Evolutionary conservation across 2,797 vertebrate species (phyloP), one percentile per base, ranked within the genome.

Genomic region (Acrocephalus scirpaceus): DNA sequence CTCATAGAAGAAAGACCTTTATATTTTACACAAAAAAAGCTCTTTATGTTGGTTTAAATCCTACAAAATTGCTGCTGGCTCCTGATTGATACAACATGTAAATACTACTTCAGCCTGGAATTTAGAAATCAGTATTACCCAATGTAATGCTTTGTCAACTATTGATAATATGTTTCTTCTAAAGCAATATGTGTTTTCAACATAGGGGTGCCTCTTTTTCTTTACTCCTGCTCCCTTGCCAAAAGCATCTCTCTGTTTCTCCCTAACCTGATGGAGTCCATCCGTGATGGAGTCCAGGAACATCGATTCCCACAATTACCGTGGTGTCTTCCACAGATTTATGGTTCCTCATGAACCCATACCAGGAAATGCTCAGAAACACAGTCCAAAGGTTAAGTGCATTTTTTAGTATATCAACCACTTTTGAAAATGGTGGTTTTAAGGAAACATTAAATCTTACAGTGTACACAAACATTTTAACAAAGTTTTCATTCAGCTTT

Each of bases 381-480:
- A 48, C 11, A 42, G 87, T 72, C 62, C 87, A 93, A 94, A 84
- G 81, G 72, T 81, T 97, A 96, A 95, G 79, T 90, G 85, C 76
- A 75, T 90, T 88, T 90, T 91, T 96, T 66, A 75, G 78, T 91
- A 8, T 66, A 91, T 96, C 93, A 92, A 30, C 67, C n/a, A 19
- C 64, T 64, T 92, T 53, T 20, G 19, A 29, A 93, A 92, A 56
- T 78, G 66, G 62, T 75, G 36, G 34, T 93, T 94, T 83, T 72
- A 44, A 75, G 91, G 70, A 95, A 96, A 92, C 75, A 50, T 72
- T 96, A 81, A 96, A 93, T 91, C 87, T 92, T 90, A 40, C 12
- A 73, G 10, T 19, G 13, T 38, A 48, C 7, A 2, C 72, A 94
- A 95, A 95, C 66, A 91, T 86, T 93, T 91, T 90, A 91, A 53